These are phyloP conservation scores for Drosophila kepulauana DNA, from an alignment of 1,140 invertebrate genomes.

Conservation along the genomic window DNA sequence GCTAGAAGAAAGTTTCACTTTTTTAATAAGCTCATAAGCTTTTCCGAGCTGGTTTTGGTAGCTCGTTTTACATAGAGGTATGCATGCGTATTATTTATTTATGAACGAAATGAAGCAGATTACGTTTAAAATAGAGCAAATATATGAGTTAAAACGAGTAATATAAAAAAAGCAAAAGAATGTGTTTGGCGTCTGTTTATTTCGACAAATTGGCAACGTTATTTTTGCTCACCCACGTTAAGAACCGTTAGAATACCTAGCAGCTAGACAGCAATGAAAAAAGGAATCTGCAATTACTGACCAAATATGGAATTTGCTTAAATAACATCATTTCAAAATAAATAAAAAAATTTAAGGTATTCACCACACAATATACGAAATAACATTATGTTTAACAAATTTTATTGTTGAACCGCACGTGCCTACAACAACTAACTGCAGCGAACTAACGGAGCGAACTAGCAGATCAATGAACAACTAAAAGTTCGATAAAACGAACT, in stretches of 20 bases:
- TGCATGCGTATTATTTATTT: constrained; percentile 3
- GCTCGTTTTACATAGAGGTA: constrained; percentile 20
- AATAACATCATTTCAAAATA: background rate
- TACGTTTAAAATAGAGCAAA: constrained; percentile 9
- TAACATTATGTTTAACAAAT: too few species aligned
- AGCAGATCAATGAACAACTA: background rate
- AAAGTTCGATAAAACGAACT: background rate
- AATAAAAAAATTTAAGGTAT: too few species aligned
- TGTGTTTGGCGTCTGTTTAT: background rate
- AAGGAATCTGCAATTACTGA: background rate
- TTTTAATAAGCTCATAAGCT: constrained; percentile 65
- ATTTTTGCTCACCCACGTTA: background rate
- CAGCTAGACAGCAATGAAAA: background rate
- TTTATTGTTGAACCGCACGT: background rate
- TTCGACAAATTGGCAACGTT: background rate
- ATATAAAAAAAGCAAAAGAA: background rate
- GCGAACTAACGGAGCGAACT: background rate
- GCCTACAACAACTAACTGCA: background rate
- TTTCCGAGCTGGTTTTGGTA: constrained; percentile 49
- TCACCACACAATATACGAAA: too few species aligned
- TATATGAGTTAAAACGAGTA: background rate
- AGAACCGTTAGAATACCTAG: background rate
- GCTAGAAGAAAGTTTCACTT: constrained; percentile 65
- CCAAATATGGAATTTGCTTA: background rate
- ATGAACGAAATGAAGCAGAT: constrained; percentile 2